Conservation (phyloP, 2,888 invertebrate species). For the Lasioglossum leucozonium region DNA sequence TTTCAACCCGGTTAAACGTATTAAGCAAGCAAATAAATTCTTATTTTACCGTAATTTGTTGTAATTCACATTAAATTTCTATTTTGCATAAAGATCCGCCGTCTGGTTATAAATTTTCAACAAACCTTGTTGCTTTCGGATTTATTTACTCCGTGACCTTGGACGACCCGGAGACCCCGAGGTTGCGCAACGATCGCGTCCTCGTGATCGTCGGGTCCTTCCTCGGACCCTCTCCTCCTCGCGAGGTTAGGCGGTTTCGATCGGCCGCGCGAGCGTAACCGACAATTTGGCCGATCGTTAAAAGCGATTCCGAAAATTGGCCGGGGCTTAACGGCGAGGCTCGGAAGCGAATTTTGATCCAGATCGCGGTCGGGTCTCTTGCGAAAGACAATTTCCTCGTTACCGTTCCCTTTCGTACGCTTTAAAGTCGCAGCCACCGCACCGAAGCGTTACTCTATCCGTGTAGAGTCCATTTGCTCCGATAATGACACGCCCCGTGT, state of each 20-base stretch:
- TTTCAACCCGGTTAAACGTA: too few species aligned
- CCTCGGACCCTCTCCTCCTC: too few species aligned
- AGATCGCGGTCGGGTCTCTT: conserved; percentile 6
- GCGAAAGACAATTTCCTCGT: conserved; percentile 14
- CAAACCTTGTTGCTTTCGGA: too few species aligned
- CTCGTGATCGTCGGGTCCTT: neutral
- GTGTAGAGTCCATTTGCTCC: conserved; percentile 3
- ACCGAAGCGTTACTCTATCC: neutral
- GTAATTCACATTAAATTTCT: too few species aligned
- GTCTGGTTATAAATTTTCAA: too few species aligned
- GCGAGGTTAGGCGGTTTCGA: neutral
- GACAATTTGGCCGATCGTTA: neutral
- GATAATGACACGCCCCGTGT: neutral
- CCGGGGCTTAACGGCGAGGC: neutral
- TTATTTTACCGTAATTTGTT: too few species aligned
- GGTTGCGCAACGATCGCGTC: neutral
- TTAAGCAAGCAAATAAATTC: too few species aligned
- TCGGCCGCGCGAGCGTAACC: neutral
- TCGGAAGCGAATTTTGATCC: conserved; percentile 4
- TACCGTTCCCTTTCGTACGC: neutral
- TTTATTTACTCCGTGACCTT: too few species aligned
- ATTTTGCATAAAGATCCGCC: too few species aligned
- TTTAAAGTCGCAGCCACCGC: neutral
- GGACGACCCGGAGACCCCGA: neutral
- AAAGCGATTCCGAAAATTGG: conserved; percentile 11